These are phyloP conservation scores for Macrosteles quadrilineatus DNA, from an alignment of 1,140 invertebrate species.

Conservation along the genomic window DNA sequence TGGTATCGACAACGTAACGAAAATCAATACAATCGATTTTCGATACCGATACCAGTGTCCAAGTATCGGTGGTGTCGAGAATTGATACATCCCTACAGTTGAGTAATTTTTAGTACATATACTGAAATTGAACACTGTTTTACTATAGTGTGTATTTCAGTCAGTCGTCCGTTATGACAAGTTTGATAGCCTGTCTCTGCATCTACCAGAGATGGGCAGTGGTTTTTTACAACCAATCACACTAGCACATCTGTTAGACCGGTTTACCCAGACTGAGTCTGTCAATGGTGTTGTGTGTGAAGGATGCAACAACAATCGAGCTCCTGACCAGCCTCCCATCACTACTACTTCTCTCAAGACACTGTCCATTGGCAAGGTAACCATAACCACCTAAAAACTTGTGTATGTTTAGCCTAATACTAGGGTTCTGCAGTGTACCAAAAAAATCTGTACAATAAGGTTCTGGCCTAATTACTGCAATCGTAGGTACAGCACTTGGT, in stretches of 20 bases:
- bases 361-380: conserved; percentile 83
- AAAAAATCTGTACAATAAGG: too few relatives aligned
- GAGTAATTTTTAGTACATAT: too few relatives aligned
- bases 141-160: conserved; percentile 56
- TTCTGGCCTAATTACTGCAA: too few relatives aligned
- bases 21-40: too few relatives aligned
- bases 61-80: too few relatives aligned
- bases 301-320: conserved; percentile 63
- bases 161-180: conserved; percentile 85
- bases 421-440: too few relatives aligned
- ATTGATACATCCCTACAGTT: too few relatives aligned
- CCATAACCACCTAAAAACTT: too few relatives aligned
- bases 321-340: conserved; percentile 48
- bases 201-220: conserved; percentile 58
- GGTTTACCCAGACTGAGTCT: conserved; percentile 81
- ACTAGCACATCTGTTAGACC: conserved; percentile 69
- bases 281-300: conserved; percentile 82
- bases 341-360: conserved; percentile 71
- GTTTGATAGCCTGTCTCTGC: conserved; percentile 83
- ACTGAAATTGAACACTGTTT: conserved; percentile 21
- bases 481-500: too few relatives aligned
- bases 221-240: conserved; percentile 53
- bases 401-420: too few relatives aligned
- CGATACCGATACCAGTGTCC: too few relatives aligned
- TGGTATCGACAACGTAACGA: too few relatives aligned